These are phyloP conservation scores for Popillia japonica DNA, from an alignment of 1,140 invertebrate species.

Conservation along the genomic window DNA sequence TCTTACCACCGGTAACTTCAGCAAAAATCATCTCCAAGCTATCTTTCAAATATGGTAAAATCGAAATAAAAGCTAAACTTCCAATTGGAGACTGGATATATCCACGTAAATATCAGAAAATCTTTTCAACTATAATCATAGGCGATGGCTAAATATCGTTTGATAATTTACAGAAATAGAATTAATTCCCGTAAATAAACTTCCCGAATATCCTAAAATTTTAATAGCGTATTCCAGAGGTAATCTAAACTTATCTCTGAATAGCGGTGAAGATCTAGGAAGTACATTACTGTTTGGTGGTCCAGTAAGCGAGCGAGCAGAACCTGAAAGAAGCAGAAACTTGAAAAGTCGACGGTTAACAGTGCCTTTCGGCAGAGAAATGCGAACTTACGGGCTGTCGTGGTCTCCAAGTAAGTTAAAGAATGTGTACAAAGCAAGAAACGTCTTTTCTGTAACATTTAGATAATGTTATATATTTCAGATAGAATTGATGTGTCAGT, in stretches of 20 bases:
- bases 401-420: slow-evolving; percentile 47
- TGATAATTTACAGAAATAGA: slow-evolving; percentile 36
- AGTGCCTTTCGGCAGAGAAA: slow-evolving; percentile 42
- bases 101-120: slow-evolving; percentile 59
- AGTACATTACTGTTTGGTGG: slow-evolving; percentile 49
- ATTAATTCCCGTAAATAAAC: slow-evolving; percentile 5
- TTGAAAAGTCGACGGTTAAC: slow-evolving; percentile 40
- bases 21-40: slow-evolving; percentile 63
- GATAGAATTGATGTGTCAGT: not conserved
- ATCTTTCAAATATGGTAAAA: slow-evolving; percentile 67
- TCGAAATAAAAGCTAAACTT: slow-evolving; percentile 71
- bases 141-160: not conserved
- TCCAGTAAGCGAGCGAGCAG: slow-evolving; percentile 40
- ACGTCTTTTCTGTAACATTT: not conserved
- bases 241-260: slow-evolving; percentile 45
- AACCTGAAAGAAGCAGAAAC: slow-evolving; percentile 48
- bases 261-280: slow-evolving; percentile 48
- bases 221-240: slow-evolving; percentile 52
- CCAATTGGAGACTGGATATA: slow-evolving; percentile 75
- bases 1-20: slow-evolving; percentile 48
- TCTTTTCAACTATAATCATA: not conserved
- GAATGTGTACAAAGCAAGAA: too few relatives aligned
- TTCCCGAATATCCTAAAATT: slow-evolving; percentile 39
- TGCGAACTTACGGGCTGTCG: slow-evolving; percentile 46
- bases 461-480: not conserved